Evolutionary conservation across 1,140 invertebrate genomes (phyloP), one percentile per base, ranked within the genome.

Genomic region (Drosophila erecta): DNA sequence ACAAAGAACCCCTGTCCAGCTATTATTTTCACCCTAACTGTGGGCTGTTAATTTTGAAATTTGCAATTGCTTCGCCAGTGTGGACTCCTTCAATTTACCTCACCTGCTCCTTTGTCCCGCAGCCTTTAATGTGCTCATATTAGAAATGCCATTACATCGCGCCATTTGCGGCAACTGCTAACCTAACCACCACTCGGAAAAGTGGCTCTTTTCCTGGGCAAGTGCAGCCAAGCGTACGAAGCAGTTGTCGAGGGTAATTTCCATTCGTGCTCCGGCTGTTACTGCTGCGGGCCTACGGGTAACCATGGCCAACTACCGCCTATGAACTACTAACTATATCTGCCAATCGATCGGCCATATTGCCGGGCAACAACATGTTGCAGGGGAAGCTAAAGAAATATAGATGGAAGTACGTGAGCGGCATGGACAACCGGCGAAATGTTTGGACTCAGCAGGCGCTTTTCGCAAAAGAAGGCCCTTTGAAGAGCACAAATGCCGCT

Each of bases 81-180:
- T 4, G 8, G 10, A 47, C 64, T 53, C 41, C 47, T 40, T 20
- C 15, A 1, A 22, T 27, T 27, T 38, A 72, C 30, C 61, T 59
- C 79, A 73, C 73, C 71, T 85, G 80, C 79, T 65, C 10, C 47
- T 33, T 30, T 40, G 40, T 38, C 11, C 43, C 27, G 35, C 20
- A 40, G 58, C 75, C 84, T 79, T 83, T 86, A 87, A 86, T 87
- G 83, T 79, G 76, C 61, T 76, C 81, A 84, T 86, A 80, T 80
- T 85, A 86, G 80, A 87, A 87, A 87, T 89, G 80, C 84, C 79
- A 89, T 89, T 83, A 89, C 83, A 83, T 70, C 76, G 84, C 84
- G 83, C 75, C 83, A 89, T 89, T 89, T 89, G 84, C 59, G 84
- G 84, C 79, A 77, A 87, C 89, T 89, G 85, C 65, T 75, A 84